Evolutionary conservation across 1,140 invertebrate genomes (phyloP).

Genomic region (Drosophila pandora): DNA sequence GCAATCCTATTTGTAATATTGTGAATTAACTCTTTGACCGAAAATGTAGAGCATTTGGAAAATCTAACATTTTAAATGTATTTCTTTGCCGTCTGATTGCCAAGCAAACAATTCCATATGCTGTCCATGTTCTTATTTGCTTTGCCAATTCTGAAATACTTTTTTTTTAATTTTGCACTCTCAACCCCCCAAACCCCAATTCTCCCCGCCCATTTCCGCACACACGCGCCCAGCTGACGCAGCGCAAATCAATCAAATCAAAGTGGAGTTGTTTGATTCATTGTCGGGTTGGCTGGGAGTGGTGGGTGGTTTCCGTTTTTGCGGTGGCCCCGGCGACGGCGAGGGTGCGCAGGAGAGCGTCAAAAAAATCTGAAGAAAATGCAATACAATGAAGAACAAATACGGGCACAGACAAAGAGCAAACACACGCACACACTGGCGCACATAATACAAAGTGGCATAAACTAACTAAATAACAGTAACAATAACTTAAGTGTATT

Average conservation of each 20-base stretch:
- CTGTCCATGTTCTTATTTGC: constrained; percentile 49
- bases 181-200: constrained; percentile 5
- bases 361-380: constrained; percentile 67
- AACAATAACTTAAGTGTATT: constrained; percentile 82
- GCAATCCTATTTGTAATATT: neutral
- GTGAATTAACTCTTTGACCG: neutral
- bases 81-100: constrained; percentile 30
- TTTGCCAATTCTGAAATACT: constrained; percentile 22
- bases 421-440: constrained; percentile 29
- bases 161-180: constrained; percentile 32
- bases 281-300: constrained; percentile 31
- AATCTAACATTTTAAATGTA: constrained; percentile 14
- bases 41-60: constrained; percentile 4
- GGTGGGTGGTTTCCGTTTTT: constrained; percentile 25
- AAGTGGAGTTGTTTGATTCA: constrained; percentile 66
- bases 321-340: constrained; percentile 25
- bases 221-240: constrained; percentile 72
- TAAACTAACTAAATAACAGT: constrained; percentile 83
- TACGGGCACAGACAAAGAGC: constrained; percentile 68
- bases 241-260: constrained; percentile 81
- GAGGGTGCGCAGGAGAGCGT: constrained; percentile 1
- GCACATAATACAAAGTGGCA: constrained; percentile 75
- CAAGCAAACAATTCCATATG: constrained; percentile 51
- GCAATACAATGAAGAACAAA: constrained; percentile 77
- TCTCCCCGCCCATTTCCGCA: constrained; percentile 29